Conservation (phyloP, 2,113 vertebrate species). For the Campylomormyrus tamandua region DNA sequence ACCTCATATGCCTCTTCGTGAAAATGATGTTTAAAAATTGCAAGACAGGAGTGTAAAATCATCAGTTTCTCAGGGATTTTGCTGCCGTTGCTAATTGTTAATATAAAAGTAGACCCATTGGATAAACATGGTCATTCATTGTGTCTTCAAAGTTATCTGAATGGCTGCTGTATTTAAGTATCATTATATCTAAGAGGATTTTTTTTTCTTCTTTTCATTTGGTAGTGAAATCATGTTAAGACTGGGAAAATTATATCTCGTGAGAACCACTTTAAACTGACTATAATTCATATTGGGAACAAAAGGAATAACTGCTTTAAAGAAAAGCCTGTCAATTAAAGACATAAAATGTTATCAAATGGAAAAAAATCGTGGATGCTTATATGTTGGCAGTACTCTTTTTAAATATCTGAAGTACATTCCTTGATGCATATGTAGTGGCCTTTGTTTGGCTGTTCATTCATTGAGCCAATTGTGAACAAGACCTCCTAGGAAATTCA, state of each 20-base stretch:
- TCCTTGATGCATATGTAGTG: background rate
- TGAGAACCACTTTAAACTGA: background rate
- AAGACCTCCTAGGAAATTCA: background rate
- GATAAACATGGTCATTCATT: slow-evolving; percentile 17
- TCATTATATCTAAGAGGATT: background rate
- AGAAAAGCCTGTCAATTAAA: background rate
- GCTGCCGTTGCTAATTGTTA: slow-evolving; percentile 7
- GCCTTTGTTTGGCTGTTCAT: background rate
- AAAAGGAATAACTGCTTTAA: background rate
- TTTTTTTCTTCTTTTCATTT: background rate
- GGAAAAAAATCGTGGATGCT: background rate
- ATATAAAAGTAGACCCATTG: background rate
- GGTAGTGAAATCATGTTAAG: slow-evolving; percentile 8
- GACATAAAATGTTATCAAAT: background rate
- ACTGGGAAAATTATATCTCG: background rate
- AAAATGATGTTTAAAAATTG: slow-evolving; percentile 14
- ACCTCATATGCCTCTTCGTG: background rate
- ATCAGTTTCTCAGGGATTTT: background rate
- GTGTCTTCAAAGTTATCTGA: slow-evolving; percentile 7
- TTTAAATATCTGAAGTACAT: background rate
- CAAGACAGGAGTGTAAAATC: background rate
- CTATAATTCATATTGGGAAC: background rate
- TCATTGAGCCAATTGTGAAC: background rate
- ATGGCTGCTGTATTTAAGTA: background rate
- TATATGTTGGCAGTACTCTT: background rate